phyloP scores from a whole-genome alignment of 2,113 vertebrate species.

The Tetrao urogallus region DNA sequence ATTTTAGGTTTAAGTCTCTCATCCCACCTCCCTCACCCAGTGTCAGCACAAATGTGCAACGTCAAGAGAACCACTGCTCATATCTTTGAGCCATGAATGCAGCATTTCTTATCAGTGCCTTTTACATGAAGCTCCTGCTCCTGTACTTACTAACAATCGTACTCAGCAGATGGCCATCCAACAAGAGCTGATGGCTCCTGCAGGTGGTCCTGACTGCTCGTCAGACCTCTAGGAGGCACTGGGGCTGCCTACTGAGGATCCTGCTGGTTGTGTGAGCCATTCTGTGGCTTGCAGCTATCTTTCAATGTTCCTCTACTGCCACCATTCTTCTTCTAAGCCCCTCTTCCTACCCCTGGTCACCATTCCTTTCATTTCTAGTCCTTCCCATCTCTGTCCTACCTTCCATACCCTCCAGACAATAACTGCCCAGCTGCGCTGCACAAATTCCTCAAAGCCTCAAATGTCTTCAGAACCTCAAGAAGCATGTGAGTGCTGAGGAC shows the following conservation, averaged over 20 bases:
- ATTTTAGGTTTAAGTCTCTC: background rate
- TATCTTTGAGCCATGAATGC: rapidly evolving
- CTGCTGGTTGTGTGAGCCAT: background rate
- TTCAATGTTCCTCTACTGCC: background rate
- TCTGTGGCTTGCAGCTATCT: background rate
- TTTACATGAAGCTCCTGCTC: background rate
- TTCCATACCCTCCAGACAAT: background rate
- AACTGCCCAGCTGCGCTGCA: background rate
- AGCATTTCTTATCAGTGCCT: background rate
- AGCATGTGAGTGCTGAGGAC: background rate
- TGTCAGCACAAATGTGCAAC: rapidly evolving
- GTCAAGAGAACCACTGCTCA: background rate
- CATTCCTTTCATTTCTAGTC: background rate
- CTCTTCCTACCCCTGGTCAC: background rate
- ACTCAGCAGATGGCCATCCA: background rate
- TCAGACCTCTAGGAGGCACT: background rate
- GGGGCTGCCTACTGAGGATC: rapidly evolving
- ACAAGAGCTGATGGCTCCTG: background rate
- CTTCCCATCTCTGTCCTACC: background rate
- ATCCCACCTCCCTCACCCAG: rapidly evolving
- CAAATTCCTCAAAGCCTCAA: background rate
- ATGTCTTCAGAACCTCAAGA: background rate
- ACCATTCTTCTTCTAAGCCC: background rate
- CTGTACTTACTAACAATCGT: background rate
- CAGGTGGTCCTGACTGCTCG: background rate